Percentiles rank a stretch among this genome's conserved stretches.
Evolutionary conservation across 2,888 invertebrate genomes (phyloP).

Genomic region (Odontocerum albicorne): DNA sequence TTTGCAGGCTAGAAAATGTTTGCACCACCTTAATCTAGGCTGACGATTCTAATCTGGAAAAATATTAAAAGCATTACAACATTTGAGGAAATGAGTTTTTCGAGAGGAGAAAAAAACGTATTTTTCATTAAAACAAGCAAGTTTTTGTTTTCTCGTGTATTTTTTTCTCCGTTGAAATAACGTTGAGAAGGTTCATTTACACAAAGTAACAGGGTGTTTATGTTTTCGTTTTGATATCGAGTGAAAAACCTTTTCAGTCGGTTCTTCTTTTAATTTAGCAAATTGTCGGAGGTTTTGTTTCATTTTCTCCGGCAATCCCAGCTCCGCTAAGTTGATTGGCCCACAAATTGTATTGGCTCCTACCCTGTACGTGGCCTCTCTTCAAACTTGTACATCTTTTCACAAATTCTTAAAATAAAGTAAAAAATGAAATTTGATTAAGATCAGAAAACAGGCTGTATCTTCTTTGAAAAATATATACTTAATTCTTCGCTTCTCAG

Average conservation of each 20-base stretch:
- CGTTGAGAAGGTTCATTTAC: background rate
- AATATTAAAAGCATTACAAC: too few species aligned
- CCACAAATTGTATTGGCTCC: conserved; percentile 29
- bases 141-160: too few species aligned
- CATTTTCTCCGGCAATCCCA: conserved; percentile 23
- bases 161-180: background rate
- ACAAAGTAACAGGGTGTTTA: conserved; percentile 10
- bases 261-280: conserved; percentile 34
- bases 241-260: conserved; percentile 16
- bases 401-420: background rate
- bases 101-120: too few species aligned
- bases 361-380: conserved; percentile 10
- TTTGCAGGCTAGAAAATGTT: too few species aligned
- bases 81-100: too few species aligned
- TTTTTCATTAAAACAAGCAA: too few species aligned
- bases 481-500: too few species aligned
- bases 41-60: too few species aligned
- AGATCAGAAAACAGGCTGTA: too few species aligned
- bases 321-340: conserved; percentile 30
- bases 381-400: too few species aligned
- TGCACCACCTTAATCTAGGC: too few species aligned
- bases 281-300: conserved; percentile 31
- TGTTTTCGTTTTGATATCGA: conserved; percentile 12
- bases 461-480: too few species aligned
- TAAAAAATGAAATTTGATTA: background rate